A percentile compares a stretch with the other conserved stretches of the same genome.
phyloP scores from a whole-genome alignment of 2,888 invertebrate genomes.

The Strigamia transsilvanica region DNA sequence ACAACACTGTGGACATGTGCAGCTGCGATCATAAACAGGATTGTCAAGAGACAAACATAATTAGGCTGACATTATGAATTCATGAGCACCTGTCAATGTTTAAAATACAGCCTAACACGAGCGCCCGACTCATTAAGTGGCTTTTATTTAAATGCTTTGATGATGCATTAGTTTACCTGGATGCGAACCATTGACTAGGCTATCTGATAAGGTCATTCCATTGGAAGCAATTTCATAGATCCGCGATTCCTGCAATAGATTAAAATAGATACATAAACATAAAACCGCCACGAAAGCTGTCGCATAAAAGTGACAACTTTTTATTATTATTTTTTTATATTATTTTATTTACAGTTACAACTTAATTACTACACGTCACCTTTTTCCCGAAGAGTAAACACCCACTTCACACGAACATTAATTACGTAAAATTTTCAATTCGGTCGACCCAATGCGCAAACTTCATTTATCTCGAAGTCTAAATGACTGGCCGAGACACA shows the following conservation, averaged over 20 bases:
- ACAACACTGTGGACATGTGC: neutral
- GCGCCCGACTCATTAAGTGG: constrained; percentile 7
- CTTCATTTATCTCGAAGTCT: neutral
- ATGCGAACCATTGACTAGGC: constrained; percentile 55
- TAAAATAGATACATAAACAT: neutral
- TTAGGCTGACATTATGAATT: constrained; percentile 4
- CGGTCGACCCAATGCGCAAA: neutral
- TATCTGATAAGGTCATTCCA: constrained; percentile 59
- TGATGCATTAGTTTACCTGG: constrained; percentile 53
- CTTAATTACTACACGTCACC: neutral
- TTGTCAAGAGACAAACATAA: neutral
- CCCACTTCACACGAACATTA: neutral
- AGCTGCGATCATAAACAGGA: neutral
- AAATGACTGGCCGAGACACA: neutral
- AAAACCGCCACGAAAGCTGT: neutral
- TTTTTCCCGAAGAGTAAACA: neutral
- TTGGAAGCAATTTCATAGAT: constrained; percentile 81
- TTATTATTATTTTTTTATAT: neutral
- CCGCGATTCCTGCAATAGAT: constrained; percentile 73
- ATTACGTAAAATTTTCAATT: neutral
- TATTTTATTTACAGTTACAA: neutral
- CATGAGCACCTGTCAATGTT: constrained; percentile 20
- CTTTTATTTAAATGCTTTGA: neutral
- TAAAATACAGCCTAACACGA: neutral
- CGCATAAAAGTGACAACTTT: neutral